Evolutionary conservation across 2,888 invertebrate species (phyloP).

Genomic region (Trachelus troglodyta): DNA sequence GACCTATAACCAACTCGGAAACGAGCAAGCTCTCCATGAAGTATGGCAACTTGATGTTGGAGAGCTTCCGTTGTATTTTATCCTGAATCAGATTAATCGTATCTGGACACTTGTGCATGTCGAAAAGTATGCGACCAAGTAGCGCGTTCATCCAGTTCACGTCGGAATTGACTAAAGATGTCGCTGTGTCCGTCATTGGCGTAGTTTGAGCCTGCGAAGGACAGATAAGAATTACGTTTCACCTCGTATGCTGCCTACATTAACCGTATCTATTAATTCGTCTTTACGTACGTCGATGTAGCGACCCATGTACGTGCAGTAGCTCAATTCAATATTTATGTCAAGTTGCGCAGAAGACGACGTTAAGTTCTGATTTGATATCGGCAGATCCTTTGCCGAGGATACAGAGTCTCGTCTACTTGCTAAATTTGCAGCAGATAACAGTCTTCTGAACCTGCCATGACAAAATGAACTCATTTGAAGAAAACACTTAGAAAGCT

Average conservation of each 20-base stretch:
- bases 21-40: slow-evolving; percentile 88
- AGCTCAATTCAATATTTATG: slow-evolving; percentile 49
- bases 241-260: no score
- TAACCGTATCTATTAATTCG: no score
- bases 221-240: background rate
- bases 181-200: slow-evolving; percentile 34
- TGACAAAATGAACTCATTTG: slow-evolving; percentile 8
- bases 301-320: slow-evolving; percentile 57
- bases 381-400: slow-evolving; percentile 43
- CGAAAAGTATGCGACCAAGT: slow-evolving; percentile 82
- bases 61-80: slow-evolving; percentile 86
- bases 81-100: slow-evolving; percentile 79
- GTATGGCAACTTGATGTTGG: slow-evolving; percentile 87
- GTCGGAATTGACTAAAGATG: slow-evolving; percentile 56
- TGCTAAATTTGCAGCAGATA: slow-evolving; percentile 63
- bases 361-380: slow-evolving; percentile 27
- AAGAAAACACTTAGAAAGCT: no score
- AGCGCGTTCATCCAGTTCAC: slow-evolving; percentile 83
- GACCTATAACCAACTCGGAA: slow-evolving; percentile 79
- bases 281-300: slow-evolving; percentile 49
- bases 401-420: slow-evolving; percentile 49
- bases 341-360: slow-evolving; percentile 35
- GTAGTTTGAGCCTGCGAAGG: slow-evolving; percentile 33
- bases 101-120: slow-evolving; percentile 79
- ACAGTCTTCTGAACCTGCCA: slow-evolving; percentile 70